These are phyloP conservation scores for Hipparchia semele DNA, from an alignment of 2,888 invertebrate genomes.

Conservation along the genomic window DNA sequence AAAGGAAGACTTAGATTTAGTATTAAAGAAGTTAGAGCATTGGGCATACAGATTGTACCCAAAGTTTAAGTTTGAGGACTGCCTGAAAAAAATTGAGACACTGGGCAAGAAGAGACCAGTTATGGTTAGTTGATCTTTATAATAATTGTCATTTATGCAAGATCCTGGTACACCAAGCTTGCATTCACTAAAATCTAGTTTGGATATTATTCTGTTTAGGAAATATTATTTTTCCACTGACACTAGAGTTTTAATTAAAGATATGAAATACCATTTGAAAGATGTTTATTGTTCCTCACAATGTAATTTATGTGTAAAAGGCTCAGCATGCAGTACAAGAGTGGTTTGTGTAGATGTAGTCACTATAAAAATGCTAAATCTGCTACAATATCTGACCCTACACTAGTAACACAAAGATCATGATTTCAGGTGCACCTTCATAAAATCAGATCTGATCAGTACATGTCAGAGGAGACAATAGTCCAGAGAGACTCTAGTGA, in stretches of 20 bases:
- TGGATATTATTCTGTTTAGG: too few relatives aligned
- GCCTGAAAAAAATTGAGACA: conserved; percentile 87
- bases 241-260: too few relatives aligned
- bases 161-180: too few relatives aligned
- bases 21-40: conserved; percentile 93
- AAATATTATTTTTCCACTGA: too few relatives aligned
- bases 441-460: conserved; percentile 85
- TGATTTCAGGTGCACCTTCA: conserved; percentile 84
- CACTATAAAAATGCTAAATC: too few relatives aligned
- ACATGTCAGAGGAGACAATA: conserved; percentile 70
- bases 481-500: conserved; percentile 74
- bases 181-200: too few relatives aligned
- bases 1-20: conserved; percentile 89
- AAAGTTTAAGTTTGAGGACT: conserved; percentile 93
- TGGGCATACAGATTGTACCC: conserved; percentile 98
- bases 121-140: conserved; percentile 77
- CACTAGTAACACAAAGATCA: background rate
- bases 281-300: too few relatives aligned
- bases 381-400: too few relatives aligned
- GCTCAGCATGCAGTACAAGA: too few relatives aligned
- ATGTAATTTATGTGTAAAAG: too few relatives aligned
- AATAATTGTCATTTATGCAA: background rate
- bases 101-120: conserved; percentile 92
- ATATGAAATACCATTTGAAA: too few relatives aligned
- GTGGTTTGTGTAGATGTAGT: too few relatives aligned